Conservation (phyloP, 2,888 invertebrate species). For the Pristionchus maxplancki region DNA sequence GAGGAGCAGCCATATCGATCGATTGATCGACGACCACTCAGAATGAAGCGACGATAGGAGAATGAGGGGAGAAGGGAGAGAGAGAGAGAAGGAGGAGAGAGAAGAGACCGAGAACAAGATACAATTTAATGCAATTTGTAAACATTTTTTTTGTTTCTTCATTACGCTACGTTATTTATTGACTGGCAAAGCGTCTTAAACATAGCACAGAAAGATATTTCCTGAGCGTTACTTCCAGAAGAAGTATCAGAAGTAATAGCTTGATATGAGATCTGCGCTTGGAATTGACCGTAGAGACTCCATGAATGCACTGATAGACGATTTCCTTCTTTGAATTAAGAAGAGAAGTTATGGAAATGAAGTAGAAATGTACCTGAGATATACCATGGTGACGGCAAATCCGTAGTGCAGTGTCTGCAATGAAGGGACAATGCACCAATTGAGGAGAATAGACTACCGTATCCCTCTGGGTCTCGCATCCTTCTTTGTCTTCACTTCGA, state of each 20-base stretch:
- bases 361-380: not conserved
- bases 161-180: not conserved
- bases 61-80: conserved; percentile 3
- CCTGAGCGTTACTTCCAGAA: not conserved
- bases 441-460: not conserved
- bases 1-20: conserved; percentile 6
- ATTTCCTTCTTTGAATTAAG: not conserved
- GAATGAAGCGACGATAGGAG: not conserved
- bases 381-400: conserved; percentile 20
- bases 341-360: not conserved
- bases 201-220: not conserved
- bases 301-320: conserved; percentile 12
- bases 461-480: conserved; percentile 34
- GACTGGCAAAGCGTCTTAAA: not conserved
- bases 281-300: conserved; percentile 30
- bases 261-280: conserved; percentile 32
- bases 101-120: not conserved
- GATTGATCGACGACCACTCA: conserved; percentile 16
- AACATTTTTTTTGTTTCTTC: not conserved
- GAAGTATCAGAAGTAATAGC: conserved; percentile 23
- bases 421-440: no score
- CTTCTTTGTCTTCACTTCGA: conserved; percentile 16
- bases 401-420: conserved; percentile 9
- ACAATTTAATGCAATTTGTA: not conserved
- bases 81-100: not conserved